phyloP scores from a whole-genome alignment of 2,888 invertebrate species.

The Nomada ruficornis region DNA sequence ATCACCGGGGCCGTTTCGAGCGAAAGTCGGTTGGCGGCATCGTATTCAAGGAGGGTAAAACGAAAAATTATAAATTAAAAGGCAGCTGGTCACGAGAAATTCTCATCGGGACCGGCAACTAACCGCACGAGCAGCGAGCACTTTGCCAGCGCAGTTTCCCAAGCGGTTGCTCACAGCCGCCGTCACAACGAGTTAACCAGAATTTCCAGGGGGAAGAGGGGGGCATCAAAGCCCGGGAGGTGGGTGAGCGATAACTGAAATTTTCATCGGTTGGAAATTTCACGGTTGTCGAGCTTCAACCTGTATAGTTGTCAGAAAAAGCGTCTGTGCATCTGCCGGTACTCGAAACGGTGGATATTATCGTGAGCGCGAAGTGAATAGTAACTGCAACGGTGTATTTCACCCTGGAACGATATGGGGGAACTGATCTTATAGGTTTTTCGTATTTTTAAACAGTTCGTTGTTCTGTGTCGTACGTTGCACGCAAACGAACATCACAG shows the following conservation, averaged over 20 bases:
- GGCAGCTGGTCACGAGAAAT: conserved; percentile 36
- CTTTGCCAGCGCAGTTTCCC: conserved; percentile 40
- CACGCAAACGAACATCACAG: too few species aligned
- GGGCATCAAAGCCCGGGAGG: conserved; percentile 23
- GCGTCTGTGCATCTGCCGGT: background rate
- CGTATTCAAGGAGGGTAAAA: background rate
- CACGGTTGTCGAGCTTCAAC: conserved; percentile 27
- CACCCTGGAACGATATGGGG: background rate
- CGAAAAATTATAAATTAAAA: conserved; percentile 44
- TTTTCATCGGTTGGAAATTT: conserved; percentile 56
- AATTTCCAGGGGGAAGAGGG: conserved; percentile 30
- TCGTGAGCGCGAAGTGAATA: background rate
- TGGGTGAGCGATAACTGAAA: conserved; percentile 47
- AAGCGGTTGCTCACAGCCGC: conserved; percentile 26
- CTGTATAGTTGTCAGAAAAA: conserved; percentile 31
- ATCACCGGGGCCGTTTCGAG: background rate
- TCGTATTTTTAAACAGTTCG: too few species aligned
- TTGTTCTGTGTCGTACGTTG: too few species aligned
- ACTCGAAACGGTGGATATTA: conserved; percentile 25
- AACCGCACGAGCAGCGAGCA: conserved; percentile 41
- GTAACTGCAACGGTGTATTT: background rate
- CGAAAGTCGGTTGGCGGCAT: background rate
- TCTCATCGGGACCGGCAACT: conserved; percentile 35
- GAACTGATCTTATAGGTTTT: conserved; percentile 5
- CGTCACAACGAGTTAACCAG: conserved; percentile 53